Base-by-base conservation (phyloP, 1,140 invertebrate genomes). In the Diabrotica undecimpunctata region DNA sequence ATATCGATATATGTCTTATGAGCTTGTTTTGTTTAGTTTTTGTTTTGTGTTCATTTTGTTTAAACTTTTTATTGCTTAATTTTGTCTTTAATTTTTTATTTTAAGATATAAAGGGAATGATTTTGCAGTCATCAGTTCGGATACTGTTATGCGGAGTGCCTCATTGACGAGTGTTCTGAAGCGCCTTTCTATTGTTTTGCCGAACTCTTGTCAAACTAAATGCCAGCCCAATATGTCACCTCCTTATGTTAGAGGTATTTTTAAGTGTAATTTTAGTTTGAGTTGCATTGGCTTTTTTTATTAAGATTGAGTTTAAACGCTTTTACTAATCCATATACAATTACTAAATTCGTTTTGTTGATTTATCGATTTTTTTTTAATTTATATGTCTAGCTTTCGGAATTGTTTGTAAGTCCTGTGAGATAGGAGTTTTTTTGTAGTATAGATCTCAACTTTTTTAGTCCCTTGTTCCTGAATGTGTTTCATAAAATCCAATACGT, bases 191-290 rank as follows among this genome's bases (percentile, higher is more conserved):
- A 76, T 84, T 82, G 81, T 83, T 84, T 86, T 87, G 82, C 85
- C 86, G 80, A 83, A 84, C 82, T 86, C 85, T 82, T 87, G 86
- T 84, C 82, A 82, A 80, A 85, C 85, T 82, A 86, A 86, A 82
- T 86, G 84, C 81, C 84, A 85, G 82, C 83, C 85, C 80, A 51
- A 39, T 8, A 54, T 41, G 41, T 86, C 84, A 78, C 85, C 85
- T 79, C 85, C 86, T 77, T 87, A 87, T 83, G 83, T 84, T 77
- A 81, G 85, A 88, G 87, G 86, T 88, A 87, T 80, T 70, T 67
- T 64, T 67, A 25, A 25, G 25, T 25, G 25, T 25, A 4, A 25
- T 25, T 25, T 25, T 25, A 25, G 25, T 25, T 25, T 25, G 1
- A 25, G 1, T 25, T 25, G 25, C 25, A 25, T 25, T 25, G 25